Percentiles rank a stretch among this genome's conserved stretches.
Evolutionary conservation across 2,113 vertebrate species (phyloP).

Genomic region (Grus americana): DNA sequence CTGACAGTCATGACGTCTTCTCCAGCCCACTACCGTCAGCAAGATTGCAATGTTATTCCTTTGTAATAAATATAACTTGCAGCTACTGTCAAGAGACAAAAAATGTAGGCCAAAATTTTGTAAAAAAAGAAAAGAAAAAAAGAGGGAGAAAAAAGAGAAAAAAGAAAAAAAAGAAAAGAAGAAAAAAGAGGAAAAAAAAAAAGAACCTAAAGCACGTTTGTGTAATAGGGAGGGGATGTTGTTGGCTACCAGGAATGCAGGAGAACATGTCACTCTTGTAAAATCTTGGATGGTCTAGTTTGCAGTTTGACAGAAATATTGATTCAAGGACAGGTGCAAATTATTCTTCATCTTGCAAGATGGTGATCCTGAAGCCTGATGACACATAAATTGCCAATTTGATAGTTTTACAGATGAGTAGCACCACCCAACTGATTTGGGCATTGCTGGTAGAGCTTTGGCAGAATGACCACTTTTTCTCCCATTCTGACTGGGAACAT

Average conservation of each 20-base stretch:
- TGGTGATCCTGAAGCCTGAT: background rate
- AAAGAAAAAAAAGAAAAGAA: too few species aligned
- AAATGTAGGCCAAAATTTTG: background rate
- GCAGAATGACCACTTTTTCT: background rate
- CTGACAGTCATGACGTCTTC: slow-evolving; percentile 24
- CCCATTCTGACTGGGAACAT: background rate
- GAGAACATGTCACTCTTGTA: background rate
- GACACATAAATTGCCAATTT: background rate
- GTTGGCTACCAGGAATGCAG: background rate
- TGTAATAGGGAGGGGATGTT: background rate
- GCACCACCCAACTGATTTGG: background rate
- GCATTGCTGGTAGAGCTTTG: background rate
- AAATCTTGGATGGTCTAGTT: background rate
- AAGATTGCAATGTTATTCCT: background rate
- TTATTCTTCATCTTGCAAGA: background rate
- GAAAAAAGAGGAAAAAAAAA: background rate
- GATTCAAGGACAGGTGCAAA: background rate
- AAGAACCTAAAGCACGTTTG: background rate
- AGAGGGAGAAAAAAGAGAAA: background rate
- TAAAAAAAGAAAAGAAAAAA: background rate
- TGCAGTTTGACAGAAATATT: background rate
- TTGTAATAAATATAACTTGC: slow-evolving; percentile 8
- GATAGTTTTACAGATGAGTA: background rate
- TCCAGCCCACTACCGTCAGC: slow-evolving; percentile 15
- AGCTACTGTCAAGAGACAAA: background rate